phyloP scores from a whole-genome alignment of 2,888 invertebrate genomes.

The Cancer borealis region DNA sequence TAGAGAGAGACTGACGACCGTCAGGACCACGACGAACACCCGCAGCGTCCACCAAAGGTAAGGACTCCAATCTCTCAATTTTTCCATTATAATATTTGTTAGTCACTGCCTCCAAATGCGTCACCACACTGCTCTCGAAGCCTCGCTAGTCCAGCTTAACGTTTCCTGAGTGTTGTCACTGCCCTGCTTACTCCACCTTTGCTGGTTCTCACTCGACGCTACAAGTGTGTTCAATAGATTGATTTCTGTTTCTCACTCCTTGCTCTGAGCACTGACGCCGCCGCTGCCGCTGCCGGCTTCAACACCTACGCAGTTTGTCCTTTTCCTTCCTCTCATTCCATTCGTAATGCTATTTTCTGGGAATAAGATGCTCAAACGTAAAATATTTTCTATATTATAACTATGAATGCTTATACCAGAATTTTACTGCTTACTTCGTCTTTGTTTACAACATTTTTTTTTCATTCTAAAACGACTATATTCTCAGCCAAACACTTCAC shows the following conservation, averaged over 20 bases:
- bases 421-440: background rate
- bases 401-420: background rate
- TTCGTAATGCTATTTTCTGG: background rate
- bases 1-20: background rate
- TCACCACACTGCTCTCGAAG: background rate
- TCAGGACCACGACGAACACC: background rate
- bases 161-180: background rate
- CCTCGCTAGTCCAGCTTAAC: background rate
- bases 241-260: background rate
- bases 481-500: background rate
- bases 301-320: no score
- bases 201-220: background rate
- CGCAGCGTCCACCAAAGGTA: conserved; percentile 2
- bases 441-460: background rate
- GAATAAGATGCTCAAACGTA: background rate
- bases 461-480: background rate
- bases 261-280: no score
- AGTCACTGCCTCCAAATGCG: background rate
- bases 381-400: background rate
- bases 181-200: background rate
- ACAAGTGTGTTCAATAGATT: background rate
- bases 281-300: no score
- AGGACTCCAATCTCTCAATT: background rate
- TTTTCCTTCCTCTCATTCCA: no score
- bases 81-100: background rate